Percentiles rank a stretch among this genome's conserved stretches.
Conservation (phyloP, 2,888 invertebrate genomes). For the Idaea dimidiata region DNA sequence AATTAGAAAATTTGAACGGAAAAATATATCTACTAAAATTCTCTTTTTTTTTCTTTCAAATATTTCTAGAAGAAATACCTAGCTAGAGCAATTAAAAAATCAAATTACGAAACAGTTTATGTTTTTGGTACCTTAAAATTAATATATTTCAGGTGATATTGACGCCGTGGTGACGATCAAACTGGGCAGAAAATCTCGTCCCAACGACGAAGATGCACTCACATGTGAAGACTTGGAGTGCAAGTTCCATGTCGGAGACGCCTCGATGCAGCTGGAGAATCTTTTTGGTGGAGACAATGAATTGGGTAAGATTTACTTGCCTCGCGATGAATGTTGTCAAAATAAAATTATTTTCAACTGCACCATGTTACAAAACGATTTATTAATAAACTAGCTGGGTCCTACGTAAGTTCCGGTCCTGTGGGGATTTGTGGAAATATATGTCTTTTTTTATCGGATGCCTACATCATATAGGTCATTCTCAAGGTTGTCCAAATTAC, state of each 20-base stretch:
- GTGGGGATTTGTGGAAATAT: too few relatives aligned
- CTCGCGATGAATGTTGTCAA: background rate
- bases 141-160: constrained; percentile 80
- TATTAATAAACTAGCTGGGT: too few relatives aligned
- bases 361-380: too few relatives aligned
- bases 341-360: too few relatives aligned
- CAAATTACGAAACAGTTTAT: too few relatives aligned
- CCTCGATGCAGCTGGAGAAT: constrained; percentile 84
- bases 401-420: too few relatives aligned
- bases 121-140: background rate
- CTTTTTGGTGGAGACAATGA: constrained; percentile 87
- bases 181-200: constrained; percentile 75
- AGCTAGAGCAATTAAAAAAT: too few relatives aligned
- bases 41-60: background rate
- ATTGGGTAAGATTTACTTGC: constrained; percentile 66
- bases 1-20: too few relatives aligned
- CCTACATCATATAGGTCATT: too few relatives aligned
- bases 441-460: too few relatives aligned
- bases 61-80: too few relatives aligned
- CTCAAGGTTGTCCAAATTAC: too few relatives aligned
- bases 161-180: constrained; percentile 82
- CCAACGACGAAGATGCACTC: constrained; percentile 77
- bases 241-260: constrained; percentile 84
- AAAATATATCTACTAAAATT: background rate
- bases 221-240: constrained; percentile 83